These are phyloP conservation scores for Hozukius guyotensis DNA, from an alignment of 2,797 vertebrate genomes.

Conservation along the genomic window DNA sequence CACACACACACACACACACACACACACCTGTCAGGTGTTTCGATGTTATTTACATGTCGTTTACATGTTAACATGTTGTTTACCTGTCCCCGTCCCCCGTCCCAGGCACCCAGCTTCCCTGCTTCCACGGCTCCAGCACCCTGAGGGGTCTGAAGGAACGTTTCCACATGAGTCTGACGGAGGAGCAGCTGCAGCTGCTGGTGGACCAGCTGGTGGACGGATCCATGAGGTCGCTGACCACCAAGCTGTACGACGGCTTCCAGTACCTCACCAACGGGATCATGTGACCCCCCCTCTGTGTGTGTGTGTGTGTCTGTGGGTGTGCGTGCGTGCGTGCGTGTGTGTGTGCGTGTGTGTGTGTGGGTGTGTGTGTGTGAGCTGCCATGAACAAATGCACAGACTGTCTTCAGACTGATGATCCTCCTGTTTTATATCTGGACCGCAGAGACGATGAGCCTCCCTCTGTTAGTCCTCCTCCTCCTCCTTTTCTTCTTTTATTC, in stretches of 20 bases:
- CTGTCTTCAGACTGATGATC: slow-evolving; percentile 23
- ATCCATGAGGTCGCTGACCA: slow-evolving; percentile 95
- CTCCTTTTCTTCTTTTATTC: neutral
- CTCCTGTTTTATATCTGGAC: neutral
- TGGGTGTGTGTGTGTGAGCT: neutral
- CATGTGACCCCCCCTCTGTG: slow-evolving; percentile 85
- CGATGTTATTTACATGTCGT: too few species aligned
- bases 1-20: neutral
- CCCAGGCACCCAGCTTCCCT: slow-evolving; percentile 93
- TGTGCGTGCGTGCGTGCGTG: neutral
- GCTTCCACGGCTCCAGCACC: slow-evolving; percentile 95
- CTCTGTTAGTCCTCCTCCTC: neutral
- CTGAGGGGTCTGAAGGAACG: slow-evolving; percentile 94
- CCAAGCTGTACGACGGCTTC: slow-evolving; percentile 96
- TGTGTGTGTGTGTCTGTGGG: neutral
- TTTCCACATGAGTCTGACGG: slow-evolving; percentile 97
- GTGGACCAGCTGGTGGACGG: slow-evolving; percentile 95
- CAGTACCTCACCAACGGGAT: slow-evolving; percentile 99
- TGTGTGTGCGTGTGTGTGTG: neutral
- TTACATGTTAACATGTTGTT: too few species aligned
- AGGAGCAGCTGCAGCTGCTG: slow-evolving; percentile 95
- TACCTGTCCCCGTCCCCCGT: neutral
- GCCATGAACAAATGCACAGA: slow-evolving; percentile 30
- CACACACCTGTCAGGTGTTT: neutral
- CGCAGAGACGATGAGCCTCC: slow-evolving; percentile 15